Percentiles rank a stretch among this genome's conserved stretches.
These are phyloP conservation scores for Lasioglossum oenotherae DNA, from an alignment of 2,888 invertebrate genomes.

Conservation along the genomic window DNA sequence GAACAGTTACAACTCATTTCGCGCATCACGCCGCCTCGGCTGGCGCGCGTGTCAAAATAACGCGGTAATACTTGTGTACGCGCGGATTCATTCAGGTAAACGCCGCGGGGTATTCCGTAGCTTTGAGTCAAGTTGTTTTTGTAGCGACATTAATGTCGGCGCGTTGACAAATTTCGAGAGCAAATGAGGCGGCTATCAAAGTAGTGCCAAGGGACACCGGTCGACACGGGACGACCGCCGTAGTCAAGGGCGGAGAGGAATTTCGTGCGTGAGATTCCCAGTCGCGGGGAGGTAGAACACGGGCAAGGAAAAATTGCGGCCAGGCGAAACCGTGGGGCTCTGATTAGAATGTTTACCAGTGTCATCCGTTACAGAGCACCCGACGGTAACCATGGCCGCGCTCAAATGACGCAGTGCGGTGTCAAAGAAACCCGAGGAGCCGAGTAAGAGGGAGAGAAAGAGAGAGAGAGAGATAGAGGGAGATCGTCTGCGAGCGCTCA, in stretches of 20 bases:
- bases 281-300: not conserved
- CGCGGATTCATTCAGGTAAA: not conserved
- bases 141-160: not conserved
- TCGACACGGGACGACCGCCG: not conserved
- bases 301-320: not conserved
- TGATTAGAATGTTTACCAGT: constrained; percentile 64
- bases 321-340: constrained; percentile 26
- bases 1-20: not conserved
- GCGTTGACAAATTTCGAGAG: constrained; percentile 14
- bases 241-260: constrained; percentile 2
- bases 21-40: not conserved
- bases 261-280: not conserved
- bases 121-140: not conserved
- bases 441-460: not conserved
- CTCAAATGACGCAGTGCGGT: constrained; percentile 61
- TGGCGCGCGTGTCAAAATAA: not conserved
- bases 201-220: not conserved
- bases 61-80: not conserved
- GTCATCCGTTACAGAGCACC: constrained; percentile 46
- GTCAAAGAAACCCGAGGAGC: constrained; percentile 69
- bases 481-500: constrained; percentile 63
- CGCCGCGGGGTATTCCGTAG: not conserved
- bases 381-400: constrained; percentile 41
- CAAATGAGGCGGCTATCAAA: constrained; percentile 7
- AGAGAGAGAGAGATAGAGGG: not conserved